These are phyloP conservation scores for Cosmia trapezina DNA, from an alignment of 2,888 invertebrate genomes.

Conservation along the genomic window DNA sequence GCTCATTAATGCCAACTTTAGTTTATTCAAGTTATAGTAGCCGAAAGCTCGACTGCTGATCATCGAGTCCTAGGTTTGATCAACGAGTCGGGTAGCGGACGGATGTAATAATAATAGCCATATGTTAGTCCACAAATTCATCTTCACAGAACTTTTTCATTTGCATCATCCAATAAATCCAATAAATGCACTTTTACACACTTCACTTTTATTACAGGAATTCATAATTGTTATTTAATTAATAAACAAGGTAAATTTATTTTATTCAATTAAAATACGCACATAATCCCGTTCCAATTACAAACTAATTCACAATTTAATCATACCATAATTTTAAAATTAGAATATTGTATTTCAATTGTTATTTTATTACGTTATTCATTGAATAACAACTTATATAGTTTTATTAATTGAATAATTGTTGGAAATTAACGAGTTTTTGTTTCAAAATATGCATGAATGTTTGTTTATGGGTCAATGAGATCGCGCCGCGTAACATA, in stretches of 20 bases:
- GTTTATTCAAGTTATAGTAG: too few species aligned
- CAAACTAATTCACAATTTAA: slow-evolving; percentile 16
- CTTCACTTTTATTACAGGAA: slow-evolving; percentile 42
- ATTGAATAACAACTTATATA: slow-evolving; percentile 17
- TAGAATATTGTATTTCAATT: neutral
- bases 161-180: slow-evolving; percentile 73
- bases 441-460: slow-evolving; percentile 52
- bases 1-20: too few species aligned
- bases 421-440: slow-evolving; percentile 30
- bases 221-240: slow-evolving; percentile 44
- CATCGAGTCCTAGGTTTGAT: too few species aligned
- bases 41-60: too few species aligned
- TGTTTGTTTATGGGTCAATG: slow-evolving; percentile 80
- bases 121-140: slow-evolving; percentile 80
- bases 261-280: slow-evolving; percentile 16
- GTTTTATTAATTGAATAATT: slow-evolving; percentile 39
- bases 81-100: too few species aligned
- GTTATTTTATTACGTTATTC: slow-evolving; percentile 16
- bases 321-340: slow-evolving; percentile 15
- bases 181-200: slow-evolving; percentile 65
- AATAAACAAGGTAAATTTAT: slow-evolving; percentile 13
- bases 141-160: slow-evolving; percentile 78
- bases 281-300: slow-evolving; percentile 40
- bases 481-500: slow-evolving; percentile 81
- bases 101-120: too few species aligned